Percentiles rank a stretch among this genome's conserved stretches.
Evolutionary conservation across 2,113 vertebrate genomes (phyloP).

Genomic region (Haplochromis vanheusdeni): DNA sequence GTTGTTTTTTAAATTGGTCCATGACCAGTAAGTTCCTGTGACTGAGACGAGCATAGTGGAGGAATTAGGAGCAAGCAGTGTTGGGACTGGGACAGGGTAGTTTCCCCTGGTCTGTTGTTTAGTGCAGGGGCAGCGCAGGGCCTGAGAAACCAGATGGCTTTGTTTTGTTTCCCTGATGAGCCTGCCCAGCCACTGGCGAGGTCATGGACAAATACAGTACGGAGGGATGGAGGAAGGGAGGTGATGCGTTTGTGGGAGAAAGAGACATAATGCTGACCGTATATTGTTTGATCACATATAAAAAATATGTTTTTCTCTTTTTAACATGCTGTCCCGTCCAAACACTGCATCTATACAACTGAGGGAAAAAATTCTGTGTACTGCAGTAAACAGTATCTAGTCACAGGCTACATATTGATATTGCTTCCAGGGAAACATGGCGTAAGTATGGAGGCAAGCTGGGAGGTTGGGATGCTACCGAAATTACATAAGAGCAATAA

Average conservation of each 20-base stretch:
- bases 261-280: background rate
- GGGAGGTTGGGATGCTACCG: background rate
- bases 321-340: background rate
- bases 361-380: background rate
- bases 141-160: conserved; percentile 83
- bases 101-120: conserved; percentile 60
- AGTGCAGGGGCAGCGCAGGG: conserved; percentile 62
- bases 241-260: conserved; percentile 35
- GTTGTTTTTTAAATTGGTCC: background rate
- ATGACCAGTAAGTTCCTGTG: background rate
- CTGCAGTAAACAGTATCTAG: background rate
- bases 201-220: conserved; percentile 57
- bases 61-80: conserved; percentile 4
- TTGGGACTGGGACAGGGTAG: conserved; percentile 45
- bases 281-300: background rate
- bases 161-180: conserved; percentile 67
- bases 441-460: background rate
- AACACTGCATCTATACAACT: background rate
- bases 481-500: background rate
- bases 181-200: conserved; percentile 52
- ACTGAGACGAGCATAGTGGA: background rate
- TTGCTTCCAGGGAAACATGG: background rate
- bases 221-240: conserved; percentile 15
- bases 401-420: background rate
- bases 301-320: background rate